These are phyloP conservation scores for Zoanthus sociatus DNA, from an alignment of 92 coral and sea anemone genomes.

Conservation along the genomic window DNA sequence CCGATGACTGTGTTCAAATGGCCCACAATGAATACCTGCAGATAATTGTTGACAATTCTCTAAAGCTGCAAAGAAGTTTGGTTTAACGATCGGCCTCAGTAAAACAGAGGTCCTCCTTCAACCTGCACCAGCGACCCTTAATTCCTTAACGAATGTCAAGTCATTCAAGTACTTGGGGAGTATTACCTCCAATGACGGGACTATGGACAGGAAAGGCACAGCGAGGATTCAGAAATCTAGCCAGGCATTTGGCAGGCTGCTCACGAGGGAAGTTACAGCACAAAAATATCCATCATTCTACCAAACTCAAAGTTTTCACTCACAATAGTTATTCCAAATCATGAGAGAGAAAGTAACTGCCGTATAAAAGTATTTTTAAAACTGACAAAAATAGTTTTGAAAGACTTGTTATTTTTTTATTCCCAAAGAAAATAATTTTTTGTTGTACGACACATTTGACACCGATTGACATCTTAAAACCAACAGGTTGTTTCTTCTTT, in stretches of 20 bases:
- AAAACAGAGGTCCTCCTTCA: constrained; percentile 1
- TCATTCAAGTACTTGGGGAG: constrained; percentile 52
- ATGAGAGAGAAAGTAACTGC: too few species aligned
- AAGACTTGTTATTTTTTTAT: too few species aligned
- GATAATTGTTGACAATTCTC: constrained; percentile 15
- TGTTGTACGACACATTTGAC: background rate
- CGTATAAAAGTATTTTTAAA: too few species aligned
- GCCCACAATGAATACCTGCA: constrained; percentile 43
- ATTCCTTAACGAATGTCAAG: constrained; percentile 28
- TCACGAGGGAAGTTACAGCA: background rate
- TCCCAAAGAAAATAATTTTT: background rate
- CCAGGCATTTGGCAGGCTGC: constrained; percentile 27
- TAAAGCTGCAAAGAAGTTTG: constrained; percentile 31
- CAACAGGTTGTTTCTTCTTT: background rate
- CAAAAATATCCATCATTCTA: constrained; percentile 4
- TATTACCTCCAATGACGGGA: constrained; percentile 32
- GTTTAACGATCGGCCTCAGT: constrained; percentile 10
- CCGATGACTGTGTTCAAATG: constrained; percentile 26
- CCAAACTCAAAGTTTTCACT: constrained; percentile 27
- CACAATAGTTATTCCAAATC: constrained; percentile 39
- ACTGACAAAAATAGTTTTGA: too few species aligned
- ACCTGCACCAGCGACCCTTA: constrained; percentile 20
- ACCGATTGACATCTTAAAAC: background rate
- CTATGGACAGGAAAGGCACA: constrained; percentile 46
- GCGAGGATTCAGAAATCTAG: constrained; percentile 44